phyloP scores from a whole-genome alignment of 92 coral and sea anemone genomes.

The Meandrina meandrites region DNA sequence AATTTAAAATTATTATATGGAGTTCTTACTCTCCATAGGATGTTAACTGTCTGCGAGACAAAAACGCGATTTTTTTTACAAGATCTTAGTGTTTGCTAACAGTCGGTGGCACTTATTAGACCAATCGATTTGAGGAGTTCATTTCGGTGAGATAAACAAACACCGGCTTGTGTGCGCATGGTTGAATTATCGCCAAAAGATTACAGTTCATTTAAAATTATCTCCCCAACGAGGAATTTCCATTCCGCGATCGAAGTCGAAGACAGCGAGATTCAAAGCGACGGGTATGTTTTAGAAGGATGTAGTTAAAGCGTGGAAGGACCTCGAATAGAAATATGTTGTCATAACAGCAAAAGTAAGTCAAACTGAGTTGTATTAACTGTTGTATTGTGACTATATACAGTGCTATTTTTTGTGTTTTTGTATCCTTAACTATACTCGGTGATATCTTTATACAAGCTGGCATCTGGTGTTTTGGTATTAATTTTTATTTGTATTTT shows the following conservation, averaged over 20 bases:
- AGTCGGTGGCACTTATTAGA: slow-evolving; percentile 14
- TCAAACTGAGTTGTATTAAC: neutral
- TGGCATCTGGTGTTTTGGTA: neutral
- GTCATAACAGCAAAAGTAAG: neutral
- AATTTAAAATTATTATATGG: neutral
- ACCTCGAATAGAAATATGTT: no score
- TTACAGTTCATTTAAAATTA: slow-evolving; percentile 21
- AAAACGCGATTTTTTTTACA: neutral
- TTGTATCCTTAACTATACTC: neutral
- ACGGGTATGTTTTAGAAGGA: neutral
- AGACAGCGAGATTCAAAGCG: neutral
- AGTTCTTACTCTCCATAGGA: neutral
- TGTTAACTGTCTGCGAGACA: neutral
- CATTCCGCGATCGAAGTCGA: neutral
- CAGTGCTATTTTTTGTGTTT: neutral
- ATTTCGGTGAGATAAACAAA: slow-evolving; percentile 31
- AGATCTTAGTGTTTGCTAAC: neutral
- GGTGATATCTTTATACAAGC: neutral
- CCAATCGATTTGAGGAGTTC: slow-evolving; percentile 28
- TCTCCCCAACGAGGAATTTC: slow-evolving; percentile 7
- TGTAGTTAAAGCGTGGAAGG: neutral
- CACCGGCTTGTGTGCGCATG: slow-evolving; percentile 24
- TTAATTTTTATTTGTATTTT: slow-evolving; percentile 11
- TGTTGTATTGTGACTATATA: neutral
- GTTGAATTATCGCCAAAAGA: slow-evolving; percentile 24